A percentile compares a stretch with the other conserved stretches of the same genome.
Evolutionary conservation across 2,797 vertebrate species (phyloP).

Genomic region (Columba guinea): DNA sequence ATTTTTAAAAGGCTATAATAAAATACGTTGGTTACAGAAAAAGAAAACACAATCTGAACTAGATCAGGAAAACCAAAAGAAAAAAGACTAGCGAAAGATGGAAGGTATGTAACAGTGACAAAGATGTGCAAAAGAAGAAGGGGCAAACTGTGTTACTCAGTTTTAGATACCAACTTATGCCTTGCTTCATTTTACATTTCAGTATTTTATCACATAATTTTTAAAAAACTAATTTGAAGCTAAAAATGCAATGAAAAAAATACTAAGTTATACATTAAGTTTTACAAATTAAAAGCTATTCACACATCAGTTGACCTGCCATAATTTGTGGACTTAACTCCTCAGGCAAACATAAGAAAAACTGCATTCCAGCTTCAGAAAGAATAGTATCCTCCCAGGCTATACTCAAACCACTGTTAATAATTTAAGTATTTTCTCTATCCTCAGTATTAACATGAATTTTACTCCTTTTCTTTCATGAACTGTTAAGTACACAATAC

Average conservation of each 20-base stretch:
- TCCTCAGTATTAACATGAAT: background rate
- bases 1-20: background rate
- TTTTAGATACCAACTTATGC: background rate
- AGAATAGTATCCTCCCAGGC: background rate
- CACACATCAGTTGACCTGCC: background rate
- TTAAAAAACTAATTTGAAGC: background rate
- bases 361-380: background rate
- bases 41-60: background rate
- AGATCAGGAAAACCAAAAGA: background rate
- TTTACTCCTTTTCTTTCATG: background rate
- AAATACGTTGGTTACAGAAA: background rate
- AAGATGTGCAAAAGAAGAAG: background rate
- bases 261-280: background rate
- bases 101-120: background rate
- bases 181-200: background rate
- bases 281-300: background rate
- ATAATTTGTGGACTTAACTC: background rate
- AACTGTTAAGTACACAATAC: background rate
- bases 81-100: background rate
- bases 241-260: background rate
- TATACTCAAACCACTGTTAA: background rate
- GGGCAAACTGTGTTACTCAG: background rate
- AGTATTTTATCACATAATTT: background rate
- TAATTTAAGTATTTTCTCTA: background rate
- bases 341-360: background rate